Conservation (phyloP, 1,140 invertebrate genomes). For the Cryptotermes secundus region DNA sequence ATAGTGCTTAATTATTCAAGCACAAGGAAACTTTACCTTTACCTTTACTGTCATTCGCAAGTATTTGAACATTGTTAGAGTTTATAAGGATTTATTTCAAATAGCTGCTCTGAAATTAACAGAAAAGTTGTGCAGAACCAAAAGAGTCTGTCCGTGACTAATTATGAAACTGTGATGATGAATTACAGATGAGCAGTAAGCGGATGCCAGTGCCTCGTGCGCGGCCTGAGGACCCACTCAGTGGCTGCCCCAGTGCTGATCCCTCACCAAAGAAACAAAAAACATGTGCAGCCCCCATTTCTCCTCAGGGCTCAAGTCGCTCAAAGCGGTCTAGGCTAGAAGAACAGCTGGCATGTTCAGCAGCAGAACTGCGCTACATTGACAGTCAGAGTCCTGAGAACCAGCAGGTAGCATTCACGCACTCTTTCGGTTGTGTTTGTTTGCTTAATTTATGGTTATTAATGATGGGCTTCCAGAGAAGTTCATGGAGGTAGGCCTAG, state of each 20-base stretch:
- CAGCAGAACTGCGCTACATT: constrained; percentile 55
- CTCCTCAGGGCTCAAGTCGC: constrained; percentile 37
- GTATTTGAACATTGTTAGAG: no score
- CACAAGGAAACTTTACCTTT: no score
- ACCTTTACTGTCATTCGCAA: no score
- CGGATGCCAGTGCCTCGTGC: constrained; percentile 36
- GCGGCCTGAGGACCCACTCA: constrained; percentile 40
- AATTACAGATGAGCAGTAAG: background rate
- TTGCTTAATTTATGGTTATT: background rate
- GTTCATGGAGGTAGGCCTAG: no score
- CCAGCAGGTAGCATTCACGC: constrained; percentile 43
- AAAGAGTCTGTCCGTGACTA: no score
- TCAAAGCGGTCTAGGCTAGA: constrained; percentile 53
- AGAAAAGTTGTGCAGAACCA: no score
- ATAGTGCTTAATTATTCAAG: no score
- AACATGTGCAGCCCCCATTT: constrained; percentile 36
- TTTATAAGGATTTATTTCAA: no score
- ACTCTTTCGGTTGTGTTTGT: no score
- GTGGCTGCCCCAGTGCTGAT: constrained; percentile 38
- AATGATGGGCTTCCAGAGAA: no score
- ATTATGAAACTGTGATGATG: no score
- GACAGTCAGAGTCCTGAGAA: constrained; percentile 57
- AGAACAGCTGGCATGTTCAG: constrained; percentile 52
- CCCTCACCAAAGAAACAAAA: constrained; percentile 44
- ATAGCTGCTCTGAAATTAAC: no score